Conservation (phyloP, 2,888 invertebrate genomes). For the Lottia scabra region DNA sequence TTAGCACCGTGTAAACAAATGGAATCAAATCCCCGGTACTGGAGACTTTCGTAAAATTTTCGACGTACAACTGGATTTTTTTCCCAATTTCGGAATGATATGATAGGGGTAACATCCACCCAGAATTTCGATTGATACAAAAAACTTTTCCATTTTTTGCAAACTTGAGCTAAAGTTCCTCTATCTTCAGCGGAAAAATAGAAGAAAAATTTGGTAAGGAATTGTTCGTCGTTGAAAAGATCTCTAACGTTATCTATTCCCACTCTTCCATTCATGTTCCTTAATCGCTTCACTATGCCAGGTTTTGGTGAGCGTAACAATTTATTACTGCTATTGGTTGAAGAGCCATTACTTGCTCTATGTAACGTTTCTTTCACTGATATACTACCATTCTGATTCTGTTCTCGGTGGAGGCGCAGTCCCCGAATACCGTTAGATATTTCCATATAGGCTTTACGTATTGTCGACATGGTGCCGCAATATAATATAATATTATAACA, state of each 20-base stretch:
- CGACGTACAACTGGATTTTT: constrained; percentile 71
- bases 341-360: constrained; percentile 22
- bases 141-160: constrained; percentile 88
- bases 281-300: constrained; percentile 52
- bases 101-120: constrained; percentile 85
- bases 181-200: constrained; percentile 77
- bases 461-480: constrained; percentile 61
- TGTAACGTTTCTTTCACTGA: constrained; percentile 17
- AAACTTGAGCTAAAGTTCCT: constrained; percentile 84
- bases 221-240: constrained; percentile 84
- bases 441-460: constrained; percentile 67
- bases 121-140: constrained; percentile 91
- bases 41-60: constrained; percentile 72
- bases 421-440: constrained; percentile 68
- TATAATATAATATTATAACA: too few species aligned
- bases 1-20: constrained; percentile 86
- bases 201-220: constrained; percentile 84
- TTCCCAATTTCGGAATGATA: constrained; percentile 83
- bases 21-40: constrained; percentile 87
- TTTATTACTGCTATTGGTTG: constrained; percentile 19
- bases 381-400: constrained; percentile 22
- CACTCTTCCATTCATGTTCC: constrained; percentile 49
- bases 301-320: constrained; percentile 55
- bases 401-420: constrained; percentile 59
- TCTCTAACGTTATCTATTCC: constrained; percentile 51